Percentiles rank a stretch among this genome's conserved stretches.
Evolutionary conservation across 2,113 vertebrate species (phyloP).

Genomic region (Gymnarchus niloticus): DNA sequence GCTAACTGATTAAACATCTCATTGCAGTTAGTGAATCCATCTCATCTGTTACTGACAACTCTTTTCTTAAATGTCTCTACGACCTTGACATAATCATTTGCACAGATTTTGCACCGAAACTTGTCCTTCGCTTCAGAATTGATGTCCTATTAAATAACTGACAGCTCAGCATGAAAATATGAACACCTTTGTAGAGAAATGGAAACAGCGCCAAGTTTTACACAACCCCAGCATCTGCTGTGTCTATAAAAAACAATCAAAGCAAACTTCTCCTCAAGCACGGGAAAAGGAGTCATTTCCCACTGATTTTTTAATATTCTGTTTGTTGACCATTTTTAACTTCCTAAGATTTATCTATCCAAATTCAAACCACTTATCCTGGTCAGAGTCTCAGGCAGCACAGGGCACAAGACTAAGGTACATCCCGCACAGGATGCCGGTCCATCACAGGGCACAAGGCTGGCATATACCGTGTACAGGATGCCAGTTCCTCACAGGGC

Average conservation of each 20-base stretch:
- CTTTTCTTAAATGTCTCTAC: too few relatives aligned
- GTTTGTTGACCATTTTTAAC: not conserved
- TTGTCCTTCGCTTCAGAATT: not conserved
- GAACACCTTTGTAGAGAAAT: not conserved
- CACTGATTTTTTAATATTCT: not conserved
- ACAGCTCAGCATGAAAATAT: not conserved
- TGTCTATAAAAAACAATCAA: too few relatives aligned
- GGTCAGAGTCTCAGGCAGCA: not conserved
- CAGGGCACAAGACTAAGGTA: too few relatives aligned
- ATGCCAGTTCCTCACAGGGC: too few relatives aligned
- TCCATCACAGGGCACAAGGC: not conserved
- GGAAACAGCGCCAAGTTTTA: not conserved
- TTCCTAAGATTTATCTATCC: not conserved
- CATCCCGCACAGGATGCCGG: too few relatives aligned
- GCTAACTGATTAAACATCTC: too few relatives aligned
- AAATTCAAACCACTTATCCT: not conserved
- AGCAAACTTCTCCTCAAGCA: not conserved
- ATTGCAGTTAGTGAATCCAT: too few relatives aligned
- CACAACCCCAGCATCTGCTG: not conserved
- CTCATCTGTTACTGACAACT: too few relatives aligned
- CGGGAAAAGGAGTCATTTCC: not conserved
- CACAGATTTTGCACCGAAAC: not conserved
- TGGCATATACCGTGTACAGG: too few relatives aligned
- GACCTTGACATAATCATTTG: too few relatives aligned
- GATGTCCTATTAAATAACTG: too few relatives aligned